A percentile compares a stretch with the other conserved stretches of the same genome.
phyloP scores from a whole-genome alignment of 2,888 invertebrate species.

The Ichneumon xanthorius region DNA sequence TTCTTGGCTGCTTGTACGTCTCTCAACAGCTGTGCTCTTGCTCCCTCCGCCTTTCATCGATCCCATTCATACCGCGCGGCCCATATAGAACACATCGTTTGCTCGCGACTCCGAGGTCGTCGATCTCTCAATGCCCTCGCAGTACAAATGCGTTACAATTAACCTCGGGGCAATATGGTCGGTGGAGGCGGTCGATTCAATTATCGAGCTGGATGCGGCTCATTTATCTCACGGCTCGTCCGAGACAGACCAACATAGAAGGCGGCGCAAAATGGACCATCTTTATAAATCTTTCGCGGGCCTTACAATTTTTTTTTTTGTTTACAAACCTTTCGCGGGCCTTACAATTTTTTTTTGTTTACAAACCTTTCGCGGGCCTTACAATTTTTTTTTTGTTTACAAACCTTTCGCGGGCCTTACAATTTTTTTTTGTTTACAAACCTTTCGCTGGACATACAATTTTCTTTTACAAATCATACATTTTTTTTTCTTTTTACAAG shows the following conservation, averaged over 20 bases:
- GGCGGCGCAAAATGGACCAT: too few species aligned
- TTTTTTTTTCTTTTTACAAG: too few species aligned
- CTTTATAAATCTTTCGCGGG: too few species aligned
- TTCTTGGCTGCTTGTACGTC: conserved; percentile 53
- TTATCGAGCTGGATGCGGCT: conserved; percentile 5
- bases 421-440: too few species aligned
- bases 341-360: too few species aligned
- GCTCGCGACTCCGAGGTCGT: conserved; percentile 11
- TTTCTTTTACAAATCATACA: too few species aligned
- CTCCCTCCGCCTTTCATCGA: conserved; percentile 58
- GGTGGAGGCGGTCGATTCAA: background rate
- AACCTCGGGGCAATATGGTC: background rate
- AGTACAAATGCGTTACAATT: conserved; percentile 7
- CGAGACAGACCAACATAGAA: background rate
- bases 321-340: too few species aligned
- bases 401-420: too few species aligned
- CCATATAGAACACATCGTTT: conserved; percentile 20
- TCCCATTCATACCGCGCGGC: conserved; percentile 26
- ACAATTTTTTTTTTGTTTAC: too few species aligned
- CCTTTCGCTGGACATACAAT: too few species aligned
- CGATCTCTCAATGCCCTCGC: conserved; percentile 33
- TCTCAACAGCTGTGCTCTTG: conserved; percentile 32
- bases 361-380: too few species aligned
- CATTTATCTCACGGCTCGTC: background rate
- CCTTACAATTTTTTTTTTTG: too few species aligned